Conservation (phyloP, 2,113 vertebrate genomes). For the Morone saxatilis region DNA sequence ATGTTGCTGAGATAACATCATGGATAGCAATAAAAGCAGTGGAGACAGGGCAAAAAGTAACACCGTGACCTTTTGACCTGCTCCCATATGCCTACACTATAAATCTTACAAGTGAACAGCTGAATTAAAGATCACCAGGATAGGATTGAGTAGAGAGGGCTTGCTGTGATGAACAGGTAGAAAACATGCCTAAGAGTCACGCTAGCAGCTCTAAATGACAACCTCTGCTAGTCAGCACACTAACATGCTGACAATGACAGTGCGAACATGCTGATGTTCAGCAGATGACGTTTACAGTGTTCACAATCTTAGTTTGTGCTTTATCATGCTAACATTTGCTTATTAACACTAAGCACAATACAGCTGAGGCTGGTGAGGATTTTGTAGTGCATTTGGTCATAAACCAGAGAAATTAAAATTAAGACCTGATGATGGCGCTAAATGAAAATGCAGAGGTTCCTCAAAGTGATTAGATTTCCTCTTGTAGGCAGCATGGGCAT, state of each 20-base stretch:
- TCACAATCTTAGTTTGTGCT: not conserved
- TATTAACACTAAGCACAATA: not conserved
- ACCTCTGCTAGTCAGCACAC: not conserved
- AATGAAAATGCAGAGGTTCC: not conserved
- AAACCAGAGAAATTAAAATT: not conserved
- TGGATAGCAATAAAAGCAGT: not conserved
- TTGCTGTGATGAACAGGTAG: not conserved
- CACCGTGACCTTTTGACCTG: constrained; percentile 25
- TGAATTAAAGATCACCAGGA: constrained; percentile 17
- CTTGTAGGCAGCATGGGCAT: not conserved
- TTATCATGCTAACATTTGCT: not conserved
- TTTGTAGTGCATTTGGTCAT: not conserved
- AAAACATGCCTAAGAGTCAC: no score
- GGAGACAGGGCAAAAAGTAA: constrained; percentile 1
- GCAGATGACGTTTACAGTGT: not conserved
- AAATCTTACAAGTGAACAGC: constrained; percentile 11
- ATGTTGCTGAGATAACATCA: constrained; percentile 31
- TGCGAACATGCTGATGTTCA: not conserved
- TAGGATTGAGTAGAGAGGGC: not conserved
- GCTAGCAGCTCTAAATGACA: not conserved
- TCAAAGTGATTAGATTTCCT: not conserved
- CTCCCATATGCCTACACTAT: constrained; percentile 1
- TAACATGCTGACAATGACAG: no score
- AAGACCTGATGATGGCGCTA: not conserved
- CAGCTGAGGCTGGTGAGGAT: not conserved